Evolutionary conservation across 2,113 vertebrate species (phyloP), one percentile per base, ranked within the genome.

Genomic region (Gallinago media): DNA sequence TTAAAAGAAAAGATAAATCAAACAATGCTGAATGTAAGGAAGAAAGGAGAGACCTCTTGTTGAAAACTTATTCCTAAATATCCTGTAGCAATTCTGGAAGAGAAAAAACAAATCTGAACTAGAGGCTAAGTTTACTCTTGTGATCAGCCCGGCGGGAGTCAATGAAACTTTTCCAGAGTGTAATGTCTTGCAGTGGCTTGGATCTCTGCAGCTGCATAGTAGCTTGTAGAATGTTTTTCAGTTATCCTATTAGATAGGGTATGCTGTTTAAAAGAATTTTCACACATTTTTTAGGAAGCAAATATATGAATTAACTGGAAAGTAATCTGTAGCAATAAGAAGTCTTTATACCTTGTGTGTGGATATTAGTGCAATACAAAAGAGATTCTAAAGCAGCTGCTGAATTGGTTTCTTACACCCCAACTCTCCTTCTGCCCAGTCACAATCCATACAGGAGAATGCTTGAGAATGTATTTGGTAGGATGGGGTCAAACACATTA

Each of bases 401-500:
- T 82, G 85, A n/a, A 36, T 38, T 73, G 23, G 25, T 70, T 85
- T 61, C 46, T 87, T 62, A 22, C 52, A 62, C 11, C 34, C 54
- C 67, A 58, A 36, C 29, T 63, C 40, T 46, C 32, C 74, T 52
- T 36, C 47, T 84, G 36, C 58, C 68, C 5, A 16, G 94, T 56
- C 62, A 83, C 65, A 65, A 68, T 71, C 62, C 23, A 32, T 63
- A 59, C 15, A 40, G 74, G 40, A 84, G 31, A 66, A 62, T 55
- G 56, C 42, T 73, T 82, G 76, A 74, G 29, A 85, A 87, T 55
- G 50, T 32, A 38, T 94, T 95, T 85, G 71, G 66, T 85, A 76
- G 54, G 36, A 89, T 70, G 21, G 20, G 95, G 95, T 97, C 91
- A 95, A 96, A 87, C 87, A 94, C 97, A 97, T 97, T 97, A 95